phyloP scores from a whole-genome alignment of 2,797 vertebrate genomes.

The Falco columbarius region DNA sequence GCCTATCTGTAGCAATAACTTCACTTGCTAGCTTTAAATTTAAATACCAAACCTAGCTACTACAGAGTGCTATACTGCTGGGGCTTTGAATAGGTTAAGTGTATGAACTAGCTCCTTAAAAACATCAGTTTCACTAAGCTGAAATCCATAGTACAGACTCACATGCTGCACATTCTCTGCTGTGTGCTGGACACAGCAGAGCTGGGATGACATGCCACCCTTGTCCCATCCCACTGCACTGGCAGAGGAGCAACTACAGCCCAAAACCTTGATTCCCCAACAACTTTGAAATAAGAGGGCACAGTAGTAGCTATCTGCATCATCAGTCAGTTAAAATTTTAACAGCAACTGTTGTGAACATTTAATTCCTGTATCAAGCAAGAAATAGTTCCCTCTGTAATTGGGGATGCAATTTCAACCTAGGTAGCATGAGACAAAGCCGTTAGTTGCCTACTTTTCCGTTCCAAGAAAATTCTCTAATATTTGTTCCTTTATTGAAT shows the following conservation, averaged over 20 bases:
- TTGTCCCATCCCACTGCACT: fast-evolving
- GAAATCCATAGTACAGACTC: background rate
- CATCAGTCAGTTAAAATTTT: background rate
- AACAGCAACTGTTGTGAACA: background rate
- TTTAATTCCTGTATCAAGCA: background rate
- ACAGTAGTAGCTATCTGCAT: background rate
- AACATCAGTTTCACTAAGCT: fast-evolving
- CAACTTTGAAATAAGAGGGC: background rate
- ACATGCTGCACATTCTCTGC: background rate
- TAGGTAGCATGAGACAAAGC: background rate
- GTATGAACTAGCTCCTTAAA: background rate
- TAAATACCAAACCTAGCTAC: background rate
- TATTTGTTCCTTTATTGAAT: constrained; percentile 14
- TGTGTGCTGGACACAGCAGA: fast-evolving
- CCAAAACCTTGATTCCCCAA: background rate
- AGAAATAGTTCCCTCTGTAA: background rate
- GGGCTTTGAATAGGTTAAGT: background rate
- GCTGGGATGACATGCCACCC: fast-evolving
- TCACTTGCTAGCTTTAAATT: background rate
- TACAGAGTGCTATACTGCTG: background rate
- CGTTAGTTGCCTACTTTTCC: background rate
- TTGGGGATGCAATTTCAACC: background rate
- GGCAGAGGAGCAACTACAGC: background rate
- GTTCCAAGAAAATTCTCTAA: background rate
- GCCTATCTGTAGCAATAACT: background rate